Evolutionary conservation across 2,113 vertebrate species (phyloP), one percentile per base, ranked within the genome.

Genomic region (Plecturocebus donacophilus): DNA sequence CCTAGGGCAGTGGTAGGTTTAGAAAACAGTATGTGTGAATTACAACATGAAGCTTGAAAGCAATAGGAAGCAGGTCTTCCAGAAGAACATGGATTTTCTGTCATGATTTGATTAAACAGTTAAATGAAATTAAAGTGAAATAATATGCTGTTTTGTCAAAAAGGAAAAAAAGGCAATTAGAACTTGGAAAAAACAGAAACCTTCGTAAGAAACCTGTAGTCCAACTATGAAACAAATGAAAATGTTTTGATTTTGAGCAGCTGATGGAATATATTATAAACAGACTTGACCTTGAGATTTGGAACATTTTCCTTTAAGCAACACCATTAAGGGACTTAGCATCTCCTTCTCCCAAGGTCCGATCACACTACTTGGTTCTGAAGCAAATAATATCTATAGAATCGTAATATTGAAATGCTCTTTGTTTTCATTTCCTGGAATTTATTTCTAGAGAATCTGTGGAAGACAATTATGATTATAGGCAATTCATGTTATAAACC

Each of bases 71-170:
- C 68, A 40, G 6, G 1, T 71, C 32, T 87, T 88, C 49, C 49
- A 96, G 80, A 91, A 77, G 35, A 92, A 83, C 19, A 14, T 83
- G 17, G 54, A 45, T 86, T 94, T 96, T 86, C 79, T 94, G 32
- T 79, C 89, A 68, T 87, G 25, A 97, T 85, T 95, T 93, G 49
- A 95, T 84, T 94, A 76, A 87, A 49, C 49, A 95, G 40, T 58
- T 77, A 4, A 56, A 25, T 66, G 49, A 70, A 79, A 76, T 91
- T 91, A 49, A 91, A 47, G n/a, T 79, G n/a, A 95, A 94, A 89
- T 80, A 90, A 77, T 79, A 79, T 66, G 49, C 58, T 91, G 58
- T 58, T 77, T 54, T 92, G 45, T 95, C 91, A 87, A 79, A 5
- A 85, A 80, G 70, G 32, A 80, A 80, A 71, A 66, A 90, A 81